Evolutionary conservation across 2,113 vertebrate genomes (phyloP).

Genomic region (Grantiella picta): DNA sequence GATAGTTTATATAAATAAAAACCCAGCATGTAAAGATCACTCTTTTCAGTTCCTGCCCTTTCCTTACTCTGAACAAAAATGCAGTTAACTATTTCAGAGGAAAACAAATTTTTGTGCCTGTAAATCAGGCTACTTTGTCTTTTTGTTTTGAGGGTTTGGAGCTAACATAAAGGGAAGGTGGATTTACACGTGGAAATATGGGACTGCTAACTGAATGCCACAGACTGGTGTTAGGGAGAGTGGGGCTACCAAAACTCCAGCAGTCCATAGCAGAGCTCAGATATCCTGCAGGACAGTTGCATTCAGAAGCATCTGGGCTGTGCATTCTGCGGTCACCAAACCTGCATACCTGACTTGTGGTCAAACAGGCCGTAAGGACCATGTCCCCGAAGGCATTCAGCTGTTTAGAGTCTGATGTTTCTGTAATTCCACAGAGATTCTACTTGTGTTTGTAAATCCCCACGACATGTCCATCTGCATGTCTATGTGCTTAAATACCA

Average conservation of each 20-base stretch:
- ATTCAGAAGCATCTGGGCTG: accelerated
- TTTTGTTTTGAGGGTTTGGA: background rate
- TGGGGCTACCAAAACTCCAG: background rate
- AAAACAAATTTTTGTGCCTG: background rate
- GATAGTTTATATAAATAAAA: constrained; percentile 2
- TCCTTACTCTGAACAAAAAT: background rate
- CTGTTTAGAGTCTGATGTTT: background rate
- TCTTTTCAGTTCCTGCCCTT: background rate
- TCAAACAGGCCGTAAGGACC: background rate
- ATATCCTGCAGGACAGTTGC: background rate
- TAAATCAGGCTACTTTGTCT: background rate
- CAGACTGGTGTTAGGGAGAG: background rate
- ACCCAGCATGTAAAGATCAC: background rate
- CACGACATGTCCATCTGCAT: background rate
- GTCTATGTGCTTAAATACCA: background rate
- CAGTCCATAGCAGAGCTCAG: background rate
- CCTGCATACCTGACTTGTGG: background rate
- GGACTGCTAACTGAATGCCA: background rate
- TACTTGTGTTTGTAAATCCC: background rate
- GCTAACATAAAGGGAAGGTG: background rate
- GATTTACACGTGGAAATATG: background rate
- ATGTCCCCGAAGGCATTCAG: background rate
- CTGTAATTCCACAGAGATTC: background rate
- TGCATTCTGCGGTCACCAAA: background rate
- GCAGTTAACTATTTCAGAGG: background rate